phyloP scores from a whole-genome alignment of 2,888 invertebrate genomes.

The Chymomyza caudatula region DNA sequence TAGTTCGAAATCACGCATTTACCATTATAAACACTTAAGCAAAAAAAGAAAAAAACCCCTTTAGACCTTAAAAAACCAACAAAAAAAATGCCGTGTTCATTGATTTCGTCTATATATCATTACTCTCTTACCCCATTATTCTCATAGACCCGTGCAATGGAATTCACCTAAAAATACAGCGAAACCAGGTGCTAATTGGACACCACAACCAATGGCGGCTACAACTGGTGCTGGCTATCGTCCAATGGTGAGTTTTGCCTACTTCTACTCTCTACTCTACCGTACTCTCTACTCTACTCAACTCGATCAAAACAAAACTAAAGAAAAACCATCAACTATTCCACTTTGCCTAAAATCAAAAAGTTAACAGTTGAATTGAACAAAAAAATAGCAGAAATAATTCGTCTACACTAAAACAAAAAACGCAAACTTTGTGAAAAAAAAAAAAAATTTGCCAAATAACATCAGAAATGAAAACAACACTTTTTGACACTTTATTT shows the following conservation, averaged over 20 bases:
- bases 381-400: conserved; percentile 15
- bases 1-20: conserved; percentile 40
- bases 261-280: conserved; percentile 40
- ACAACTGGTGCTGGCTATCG: conserved; percentile 92
- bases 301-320: conserved; percentile 16
- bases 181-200: conserved; percentile 89
- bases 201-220: conserved; percentile 92
- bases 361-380: conserved; percentile 3
- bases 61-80: conserved; percentile 1
- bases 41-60: background rate
- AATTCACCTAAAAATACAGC: conserved; percentile 92
- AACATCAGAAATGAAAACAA: background rate
- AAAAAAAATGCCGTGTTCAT: conserved; percentile 49
- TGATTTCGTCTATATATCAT: conserved; percentile 67
- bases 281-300: conserved; percentile 41
- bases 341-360: background rate
- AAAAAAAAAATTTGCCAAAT: conserved; percentile 14
- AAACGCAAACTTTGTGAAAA: background rate
- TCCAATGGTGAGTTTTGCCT: conserved; percentile 86
- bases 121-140: conserved; percentile 73
- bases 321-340: conserved; percentile 19
- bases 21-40: conserved; percentile 23
- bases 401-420: conserved; percentile 37
- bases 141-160: conserved; percentile 90
- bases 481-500: conserved; percentile 19